A percentile compares a stretch with the other conserved stretches of the same genome.
phyloP scores from a whole-genome alignment of 2,888 invertebrate species.

The Rhagonycha lutea region DNA sequence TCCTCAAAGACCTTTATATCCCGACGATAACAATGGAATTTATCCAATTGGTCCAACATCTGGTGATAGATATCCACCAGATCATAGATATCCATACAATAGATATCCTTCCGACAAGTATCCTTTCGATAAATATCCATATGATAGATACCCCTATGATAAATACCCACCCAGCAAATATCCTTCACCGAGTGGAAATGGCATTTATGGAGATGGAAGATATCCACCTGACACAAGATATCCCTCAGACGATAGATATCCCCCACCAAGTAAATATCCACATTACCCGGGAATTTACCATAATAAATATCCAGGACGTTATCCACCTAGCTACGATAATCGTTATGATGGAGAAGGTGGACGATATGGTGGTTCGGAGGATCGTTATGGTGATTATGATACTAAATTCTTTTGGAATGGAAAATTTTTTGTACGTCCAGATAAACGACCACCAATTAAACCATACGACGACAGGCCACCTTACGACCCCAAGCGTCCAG shows the following conservation, averaged over 20 bases:
- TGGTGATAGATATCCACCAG: slow-evolving; percentile 53
- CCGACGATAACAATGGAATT: slow-evolving; percentile 7
- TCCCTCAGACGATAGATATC: slow-evolving; percentile 21
- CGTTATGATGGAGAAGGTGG: slow-evolving; percentile 39
- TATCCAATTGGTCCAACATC: slow-evolving; percentile 24
- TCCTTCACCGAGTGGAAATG: slow-evolving; percentile 57
- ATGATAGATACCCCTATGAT: slow-evolving; percentile 2
- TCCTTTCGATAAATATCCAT: slow-evolving; percentile 50
- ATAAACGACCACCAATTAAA: slow-evolving; percentile 43
- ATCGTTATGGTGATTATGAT: slow-evolving; percentile 32
- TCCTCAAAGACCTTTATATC: slow-evolving; percentile 15
- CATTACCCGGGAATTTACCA: slow-evolving; percentile 50
- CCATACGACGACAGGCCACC: slow-evolving; percentile 27
- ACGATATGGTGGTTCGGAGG: slow-evolving; percentile 31
- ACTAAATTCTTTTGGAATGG: slow-evolving; percentile 44
- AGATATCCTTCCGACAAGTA: slow-evolving; percentile 59
- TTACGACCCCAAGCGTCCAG: slow-evolving; percentile 1
- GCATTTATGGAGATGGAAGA: slow-evolving; percentile 31
- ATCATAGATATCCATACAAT: slow-evolving; percentile 54
- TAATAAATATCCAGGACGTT: slow-evolving; percentile 47
- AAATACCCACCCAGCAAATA: slow-evolving; percentile 57
- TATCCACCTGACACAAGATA: slow-evolving; percentile 29
- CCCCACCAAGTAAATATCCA: slow-evolving; percentile 37
- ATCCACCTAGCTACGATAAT: slow-evolving; percentile 44
- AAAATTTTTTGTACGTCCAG: slow-evolving; percentile 49